Evolutionary conservation across 2,888 invertebrate species (phyloP), one percentile per base, ranked within the genome.

Genomic region (Amphiduros pacificus): DNA sequence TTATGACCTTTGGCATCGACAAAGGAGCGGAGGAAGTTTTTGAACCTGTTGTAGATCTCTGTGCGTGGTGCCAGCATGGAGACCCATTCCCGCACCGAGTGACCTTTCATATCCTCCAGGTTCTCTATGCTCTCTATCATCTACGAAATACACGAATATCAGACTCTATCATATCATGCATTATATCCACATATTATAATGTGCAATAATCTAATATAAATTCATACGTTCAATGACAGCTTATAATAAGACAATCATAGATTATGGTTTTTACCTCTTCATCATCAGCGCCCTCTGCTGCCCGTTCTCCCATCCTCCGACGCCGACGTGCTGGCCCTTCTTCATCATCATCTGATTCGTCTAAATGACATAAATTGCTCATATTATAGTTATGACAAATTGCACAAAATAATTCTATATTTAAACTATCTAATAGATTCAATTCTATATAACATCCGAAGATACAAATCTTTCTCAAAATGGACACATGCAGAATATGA

Each of bases 111-210:
- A 75, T 99, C 98, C 81, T 98, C 98, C 32, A 99, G 85, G 84
- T 97, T 98, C 82, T 99, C 98, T 67, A 99, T 96, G 60, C 95
- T 93, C 84, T 98, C 97, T 50, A 94, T 89, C 86, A 92, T 91
- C 84, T 87, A 64, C 14, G 55, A 54, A 55, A 41, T n/a, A 11
- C n/a, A 40, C 11, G 24, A 54, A 27, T 36, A 17, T n/a, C n/a
- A n/a, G n/a, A n/a, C n/a, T n/a, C n/a, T n/a, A n/a, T n/a, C n/a
- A n/a, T n/a, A n/a, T n/a, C n/a, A n/a, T n/a, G n/a, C n/a, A n/a
- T n/a, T n/a, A n/a, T n/a, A n/a, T n/a, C n/a, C n/a, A n/a, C n/a
- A n/a, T n/a, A n/a, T n/a, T n/a, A n/a, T n/a, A n/a, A n/a, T n/a
- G n/a, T n/a, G n/a, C n/a, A n/a, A n/a, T n/a, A n/a, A n/a, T n/a